phyloP scores from a whole-genome alignment of 2,888 invertebrate genomes.

The Nesidiocoris tenuis region DNA sequence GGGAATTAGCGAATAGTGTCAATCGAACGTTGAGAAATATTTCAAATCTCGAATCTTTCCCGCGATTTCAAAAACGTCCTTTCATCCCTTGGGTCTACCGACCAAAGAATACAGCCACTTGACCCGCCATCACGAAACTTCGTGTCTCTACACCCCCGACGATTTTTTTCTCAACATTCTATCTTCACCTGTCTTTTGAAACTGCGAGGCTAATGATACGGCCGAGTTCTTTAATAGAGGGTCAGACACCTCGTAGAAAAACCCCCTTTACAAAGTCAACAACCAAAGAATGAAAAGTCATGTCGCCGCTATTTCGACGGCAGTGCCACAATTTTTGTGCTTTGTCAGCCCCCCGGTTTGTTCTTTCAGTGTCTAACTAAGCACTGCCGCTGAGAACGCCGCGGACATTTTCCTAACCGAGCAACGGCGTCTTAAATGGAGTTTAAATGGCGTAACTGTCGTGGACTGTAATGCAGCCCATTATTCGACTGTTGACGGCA shows the following conservation, averaged over 20 bases:
- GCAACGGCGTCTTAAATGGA: too few relatives aligned
- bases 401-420: too few relatives aligned
- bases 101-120: slow-evolving; percentile 8
- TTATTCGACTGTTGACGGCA: neutral
- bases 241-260: neutral
- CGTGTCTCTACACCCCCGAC: slow-evolving; percentile 10
- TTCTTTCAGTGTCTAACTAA: too few relatives aligned
- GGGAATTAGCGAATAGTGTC: too few relatives aligned
- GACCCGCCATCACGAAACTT: slow-evolving; percentile 27
- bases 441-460: too few relatives aligned
- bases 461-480: too few relatives aligned
- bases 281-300: slow-evolving; percentile 11
- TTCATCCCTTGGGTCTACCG: neutral
- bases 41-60: neutral
- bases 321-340: neutral
- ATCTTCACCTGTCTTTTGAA: slow-evolving; percentile 13
- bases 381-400: too few relatives aligned
- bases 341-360: too few relatives aligned
- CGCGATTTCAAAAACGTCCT: neutral
- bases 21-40: neutral
- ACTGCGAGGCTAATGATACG: slow-evolving; percentile 10
- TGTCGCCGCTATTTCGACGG: neutral
- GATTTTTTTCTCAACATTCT: neutral
- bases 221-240: neutral
- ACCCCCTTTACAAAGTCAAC: slow-evolving; percentile 22